A percentile compares a stretch with the other conserved stretches of the same genome.
Evolutionary conservation across 2,888 invertebrate species (phyloP).

Genomic region (Drosophila macrospina): DNA sequence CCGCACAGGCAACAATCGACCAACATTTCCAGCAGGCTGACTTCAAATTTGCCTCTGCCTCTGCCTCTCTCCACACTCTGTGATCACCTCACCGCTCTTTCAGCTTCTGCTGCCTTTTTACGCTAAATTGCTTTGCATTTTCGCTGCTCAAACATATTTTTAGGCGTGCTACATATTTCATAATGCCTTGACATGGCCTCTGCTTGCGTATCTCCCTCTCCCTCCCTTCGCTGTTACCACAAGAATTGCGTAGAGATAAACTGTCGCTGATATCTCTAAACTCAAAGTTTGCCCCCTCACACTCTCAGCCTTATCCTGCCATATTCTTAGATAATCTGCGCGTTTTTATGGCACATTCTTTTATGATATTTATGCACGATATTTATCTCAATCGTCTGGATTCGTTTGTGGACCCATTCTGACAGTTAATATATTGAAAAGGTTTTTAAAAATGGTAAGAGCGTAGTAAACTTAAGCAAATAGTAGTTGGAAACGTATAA

Average conservation of each 20-base stretch:
- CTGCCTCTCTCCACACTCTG: not conserved
- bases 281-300: constrained; percentile 45
- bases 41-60: constrained; percentile 48
- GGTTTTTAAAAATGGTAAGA: constrained; percentile 58
- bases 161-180: constrained; percentile 75
- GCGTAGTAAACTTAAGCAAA: constrained; percentile 49
- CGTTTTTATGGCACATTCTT: constrained; percentile 71
- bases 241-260: constrained; percentile 61
- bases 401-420: constrained; percentile 38
- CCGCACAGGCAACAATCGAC: constrained; percentile 43
- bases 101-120: constrained; percentile 53
- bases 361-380: constrained; percentile 75
- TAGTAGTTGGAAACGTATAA: too few species aligned
- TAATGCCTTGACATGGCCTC: constrained; percentile 60
- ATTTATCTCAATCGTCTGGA: constrained; percentile 70
- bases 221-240: constrained; percentile 30
- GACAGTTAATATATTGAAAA: constrained; percentile 76
- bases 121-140: constrained; percentile 77
- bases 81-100: not conserved
- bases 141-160: constrained; percentile 65
- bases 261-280: constrained; percentile 71
- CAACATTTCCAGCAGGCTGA: constrained; percentile 60
- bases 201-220: not conserved
- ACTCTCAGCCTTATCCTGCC: constrained; percentile 13
- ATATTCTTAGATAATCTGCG: constrained; percentile 62